A percentile compares a stretch with the other conserved stretches of the same genome.
These are phyloP conservation scores for Botia almorhae DNA, from an alignment of 2,797 vertebrate species.

Conservation along the genomic window DNA sequence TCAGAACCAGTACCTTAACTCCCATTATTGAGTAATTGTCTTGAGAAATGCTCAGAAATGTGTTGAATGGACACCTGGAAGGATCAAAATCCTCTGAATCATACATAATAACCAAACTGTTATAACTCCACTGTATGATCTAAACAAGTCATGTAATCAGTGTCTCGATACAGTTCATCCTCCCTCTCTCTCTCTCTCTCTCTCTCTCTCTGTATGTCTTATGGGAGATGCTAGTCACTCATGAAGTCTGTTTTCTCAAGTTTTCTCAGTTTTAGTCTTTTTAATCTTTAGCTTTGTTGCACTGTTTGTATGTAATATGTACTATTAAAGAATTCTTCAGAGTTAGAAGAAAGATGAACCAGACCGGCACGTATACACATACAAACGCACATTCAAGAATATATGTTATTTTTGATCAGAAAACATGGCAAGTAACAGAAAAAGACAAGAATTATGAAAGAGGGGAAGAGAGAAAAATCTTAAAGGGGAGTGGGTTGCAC, in stretches of 20 bases:
- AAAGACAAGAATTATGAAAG: neutral
- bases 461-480: no score
- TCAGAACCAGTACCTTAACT: conserved; percentile 6
- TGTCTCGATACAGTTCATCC: conserved; percentile 19
- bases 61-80: conserved; percentile 9
- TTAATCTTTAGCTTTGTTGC: conserved; percentile 29
- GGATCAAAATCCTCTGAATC: no score
- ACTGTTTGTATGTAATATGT: conserved; percentile 28
- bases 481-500: no score
- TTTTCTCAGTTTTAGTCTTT: conserved; percentile 38
- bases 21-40: conserved; percentile 35
- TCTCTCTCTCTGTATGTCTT: conserved; percentile 12
- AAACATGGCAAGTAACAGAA: no score
- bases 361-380: conserved; percentile 19
- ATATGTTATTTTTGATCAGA: no score
- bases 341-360: neutral
- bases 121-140: neutral
- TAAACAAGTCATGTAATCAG: neutral
- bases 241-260: conserved; percentile 50
- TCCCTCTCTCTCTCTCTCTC: neutral
- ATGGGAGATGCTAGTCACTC: conserved; percentile 48
- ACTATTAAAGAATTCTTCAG: conserved; percentile 3
- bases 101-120: no score
- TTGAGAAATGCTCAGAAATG: conserved; percentile 22
- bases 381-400: neutral